phyloP scores from a whole-genome alignment of 2,797 vertebrate genomes.

The Thripadectes ignobilis region DNA sequence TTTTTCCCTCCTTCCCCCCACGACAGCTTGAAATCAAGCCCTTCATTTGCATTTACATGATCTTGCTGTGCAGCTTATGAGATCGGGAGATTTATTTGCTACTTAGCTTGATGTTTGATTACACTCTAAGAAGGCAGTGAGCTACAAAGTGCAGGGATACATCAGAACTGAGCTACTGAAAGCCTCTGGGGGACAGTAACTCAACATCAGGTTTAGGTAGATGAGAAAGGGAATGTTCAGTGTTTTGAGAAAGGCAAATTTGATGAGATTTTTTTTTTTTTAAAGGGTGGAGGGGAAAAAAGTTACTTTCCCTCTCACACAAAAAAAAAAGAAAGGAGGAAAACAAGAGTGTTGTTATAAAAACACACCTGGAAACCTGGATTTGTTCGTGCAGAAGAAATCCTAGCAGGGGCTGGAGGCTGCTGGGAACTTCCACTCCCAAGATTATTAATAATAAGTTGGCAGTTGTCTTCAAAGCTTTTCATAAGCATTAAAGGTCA shows the following conservation, averaged over 20 bases:
- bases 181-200: constrained; percentile 74
- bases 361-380: background rate
- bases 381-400: constrained; percentile 15
- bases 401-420: constrained; percentile 16
- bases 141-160: constrained; percentile 66
- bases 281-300: background rate
- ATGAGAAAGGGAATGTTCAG: constrained; percentile 54
- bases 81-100: constrained; percentile 94
- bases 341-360: background rate
- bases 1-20: constrained; percentile 77
- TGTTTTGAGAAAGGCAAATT: constrained; percentile 58
- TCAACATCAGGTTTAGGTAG: constrained; percentile 73
- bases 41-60: constrained; percentile 99
- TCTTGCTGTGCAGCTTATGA: constrained; percentile 91
- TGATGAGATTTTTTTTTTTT: constrained; percentile 10
- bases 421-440: constrained; percentile 30
- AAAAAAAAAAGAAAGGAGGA: background rate
- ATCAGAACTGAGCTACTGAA: constrained; percentile 53
- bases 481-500: constrained; percentile 43
- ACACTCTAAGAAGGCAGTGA: constrained; percentile 77
- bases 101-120: constrained; percentile 92
- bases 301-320: background rate
- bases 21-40: constrained; percentile 90
- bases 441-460: constrained; percentile 33
- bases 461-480: background rate